These are phyloP conservation scores for Stenoptilia bipunctidactyla DNA, from an alignment of 2,888 invertebrate genomes.

Conservation along the genomic window DNA sequence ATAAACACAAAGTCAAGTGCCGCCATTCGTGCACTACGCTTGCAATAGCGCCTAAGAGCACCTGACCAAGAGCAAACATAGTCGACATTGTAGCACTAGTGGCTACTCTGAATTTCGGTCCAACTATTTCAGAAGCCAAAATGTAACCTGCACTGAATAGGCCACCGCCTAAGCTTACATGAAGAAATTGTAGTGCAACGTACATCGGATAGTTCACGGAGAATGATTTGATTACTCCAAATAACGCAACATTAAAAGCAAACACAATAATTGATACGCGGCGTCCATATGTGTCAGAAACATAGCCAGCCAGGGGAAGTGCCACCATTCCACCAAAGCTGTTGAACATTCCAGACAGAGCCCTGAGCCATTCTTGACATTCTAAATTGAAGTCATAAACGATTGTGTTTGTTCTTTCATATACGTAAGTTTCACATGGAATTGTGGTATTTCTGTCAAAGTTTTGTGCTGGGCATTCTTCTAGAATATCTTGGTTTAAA, in stretches of 20 bases:
- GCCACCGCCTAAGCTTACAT: slow-evolving; percentile 54
- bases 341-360: slow-evolving; percentile 81
- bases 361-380: slow-evolving; percentile 76
- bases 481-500: background rate
- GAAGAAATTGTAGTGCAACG: slow-evolving; percentile 43
- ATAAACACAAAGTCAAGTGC: slow-evolving; percentile 68
- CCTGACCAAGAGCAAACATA: slow-evolving; percentile 75
- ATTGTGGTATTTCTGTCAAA: slow-evolving; percentile 5
- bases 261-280: slow-evolving; percentile 47
- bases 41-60: slow-evolving; percentile 71
- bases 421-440: slow-evolving; percentile 9
- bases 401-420: slow-evolving; percentile 8
- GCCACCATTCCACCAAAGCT: slow-evolving; percentile 79
- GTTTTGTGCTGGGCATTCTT: slow-evolving; percentile 5
- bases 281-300: slow-evolving; percentile 74
- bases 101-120: slow-evolving; percentile 73
- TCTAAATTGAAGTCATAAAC: slow-evolving; percentile 34
- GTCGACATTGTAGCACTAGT: slow-evolving; percentile 73
- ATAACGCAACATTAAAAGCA: slow-evolving; percentile 44
- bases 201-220: slow-evolving; percentile 57
- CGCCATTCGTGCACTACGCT: slow-evolving; percentile 76
- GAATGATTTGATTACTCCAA: slow-evolving; percentile 48
- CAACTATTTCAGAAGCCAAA: slow-evolving; percentile 77
- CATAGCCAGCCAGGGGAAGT: slow-evolving; percentile 75
- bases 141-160: slow-evolving; percentile 56